phyloP scores from a whole-genome alignment of 1,140 invertebrate species.

The Drosophila paulistorum region DNA sequence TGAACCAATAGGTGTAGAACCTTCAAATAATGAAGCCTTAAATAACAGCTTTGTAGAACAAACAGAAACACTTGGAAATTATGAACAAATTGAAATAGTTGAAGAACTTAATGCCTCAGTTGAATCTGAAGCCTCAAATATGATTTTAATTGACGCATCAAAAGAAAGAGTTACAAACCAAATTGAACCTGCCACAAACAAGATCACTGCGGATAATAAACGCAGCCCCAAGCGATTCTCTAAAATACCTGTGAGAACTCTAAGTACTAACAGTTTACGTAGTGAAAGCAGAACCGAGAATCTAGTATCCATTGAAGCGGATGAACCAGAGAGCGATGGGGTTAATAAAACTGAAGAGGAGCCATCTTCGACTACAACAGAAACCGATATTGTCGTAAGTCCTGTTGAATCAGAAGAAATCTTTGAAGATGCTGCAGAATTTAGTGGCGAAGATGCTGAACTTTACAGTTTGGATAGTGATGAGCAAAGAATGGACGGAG shows the following conservation, averaged over 20 bases:
- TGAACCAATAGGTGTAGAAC: too few species aligned
- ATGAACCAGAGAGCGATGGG: constrained; percentile 5
- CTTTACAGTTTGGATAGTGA: constrained; percentile 69
- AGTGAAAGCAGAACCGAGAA: constrained; percentile 52
- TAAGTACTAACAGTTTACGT: constrained; percentile 53
- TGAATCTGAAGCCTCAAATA: background rate
- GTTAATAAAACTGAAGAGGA: background rate
- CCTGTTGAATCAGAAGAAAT: constrained; percentile 57
- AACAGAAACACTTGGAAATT: background rate
- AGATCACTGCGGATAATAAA: constrained; percentile 17
- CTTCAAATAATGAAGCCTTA: too few species aligned
- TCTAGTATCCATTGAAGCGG: constrained; percentile 24
- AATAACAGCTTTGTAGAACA: too few species aligned
- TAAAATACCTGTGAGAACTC: constrained; percentile 68
- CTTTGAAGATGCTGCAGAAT: constrained; percentile 70
- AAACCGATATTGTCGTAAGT: constrained; percentile 4
- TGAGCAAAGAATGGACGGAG: constrained; percentile 24
- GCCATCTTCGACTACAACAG: background rate
- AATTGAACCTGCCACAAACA: background rate
- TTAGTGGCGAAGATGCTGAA: constrained; percentile 64
- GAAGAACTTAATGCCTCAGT: background rate
- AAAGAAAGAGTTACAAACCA: background rate
- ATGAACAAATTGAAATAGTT: background rate
- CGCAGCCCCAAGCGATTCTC: constrained; percentile 54
- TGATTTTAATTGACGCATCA: background rate